Evolutionary conservation across 1,140 invertebrate genomes (phyloP).

Genomic region (Battus philenor): DNA sequence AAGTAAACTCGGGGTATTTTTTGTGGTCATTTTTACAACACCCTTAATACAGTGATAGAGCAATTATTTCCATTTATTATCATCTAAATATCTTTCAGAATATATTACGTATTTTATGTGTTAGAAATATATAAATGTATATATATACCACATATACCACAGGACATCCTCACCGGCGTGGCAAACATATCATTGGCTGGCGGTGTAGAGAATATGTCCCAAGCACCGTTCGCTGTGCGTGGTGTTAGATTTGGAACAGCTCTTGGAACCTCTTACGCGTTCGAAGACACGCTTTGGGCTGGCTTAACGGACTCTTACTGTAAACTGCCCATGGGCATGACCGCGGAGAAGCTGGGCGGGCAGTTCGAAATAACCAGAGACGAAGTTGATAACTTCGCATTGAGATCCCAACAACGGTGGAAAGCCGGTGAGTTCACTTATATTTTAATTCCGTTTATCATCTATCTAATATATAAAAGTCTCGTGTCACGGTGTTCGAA

Average conservation of each 20-base stretch:
- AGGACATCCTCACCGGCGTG: constrained; percentile 93
- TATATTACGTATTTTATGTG: too few species aligned
- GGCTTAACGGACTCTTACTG: constrained; percentile 93
- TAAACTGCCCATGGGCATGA: constrained; percentile 96
- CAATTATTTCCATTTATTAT: too few species aligned
- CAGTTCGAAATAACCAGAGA: constrained; percentile 91
- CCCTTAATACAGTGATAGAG: too few species aligned
- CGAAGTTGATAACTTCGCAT: constrained; percentile 92
- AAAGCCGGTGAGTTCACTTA: constrained; percentile 80
- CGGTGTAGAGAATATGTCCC: constrained; percentile 97
- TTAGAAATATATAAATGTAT: too few species aligned
- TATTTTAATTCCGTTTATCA: too few species aligned
- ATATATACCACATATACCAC: too few species aligned
- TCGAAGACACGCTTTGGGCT: constrained; percentile 95
- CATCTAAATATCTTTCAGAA: too few species aligned
- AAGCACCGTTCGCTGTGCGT: constrained; percentile 92
- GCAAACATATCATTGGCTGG: constrained; percentile 93
- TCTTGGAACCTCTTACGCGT: constrained; percentile 85
- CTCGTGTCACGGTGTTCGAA: too few species aligned
- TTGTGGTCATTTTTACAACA: too few species aligned
- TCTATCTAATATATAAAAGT: too few species aligned
- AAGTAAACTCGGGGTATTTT: too few species aligned
- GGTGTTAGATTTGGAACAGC: constrained; percentile 93
- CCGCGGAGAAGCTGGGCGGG: constrained; percentile 97
- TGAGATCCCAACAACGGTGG: constrained; percentile 90